Evolutionary conservation across 2,888 invertebrate species (phyloP), one percentile per base, ranked within the genome.

Genomic region (Baronia brevicornis): DNA sequence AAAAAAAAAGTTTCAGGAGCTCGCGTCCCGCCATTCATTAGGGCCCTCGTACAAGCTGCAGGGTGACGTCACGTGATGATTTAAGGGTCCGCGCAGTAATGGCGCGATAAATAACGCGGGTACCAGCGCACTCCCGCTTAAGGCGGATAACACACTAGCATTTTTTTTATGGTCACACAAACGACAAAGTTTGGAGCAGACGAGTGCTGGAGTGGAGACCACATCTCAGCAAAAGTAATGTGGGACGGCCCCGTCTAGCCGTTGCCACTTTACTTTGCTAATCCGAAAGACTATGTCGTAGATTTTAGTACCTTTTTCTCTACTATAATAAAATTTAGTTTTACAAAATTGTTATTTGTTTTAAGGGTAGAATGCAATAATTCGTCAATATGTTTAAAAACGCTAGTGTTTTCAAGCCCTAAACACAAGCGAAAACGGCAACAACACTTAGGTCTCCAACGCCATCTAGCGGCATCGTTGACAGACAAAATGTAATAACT

Each of bases 71-170:
- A 75, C 71, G 72, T 65, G 75, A 85, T 85, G 84, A 85, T 85
- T 85, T 85, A 85, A 73, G 65, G 75, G 67, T 54, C 64, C 58
- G 60, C 60, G 65, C 72, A 57, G 73, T 84, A 85, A 84, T 84
- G 85, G 84, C 53, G 74, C 82, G 77, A 84, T 84, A 85, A 84
- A 84, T 84, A 84, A 80, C 68, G 56, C 67, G 75, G 80, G 72
- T 73, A 77, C 70, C 52, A 62, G 65, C 58, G 58, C 52, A 51
- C 46, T n/a, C n/a, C n/a, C 44, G 37, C 43, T 50, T 40, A 35
- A 35, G 32, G 38, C 19, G 19, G 18, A 20, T 12, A 18, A 8
- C 8, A 18, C 23, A 36, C 30, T 31, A n/a, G 36, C 36, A 27
- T n/a, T 28, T 27, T 8, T n/a, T n/a, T n/a, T n/a, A n/a, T n/a